Evolutionary conservation across 2,113 vertebrate species (phyloP).

Genomic region (Ursus arctos): DNA sequence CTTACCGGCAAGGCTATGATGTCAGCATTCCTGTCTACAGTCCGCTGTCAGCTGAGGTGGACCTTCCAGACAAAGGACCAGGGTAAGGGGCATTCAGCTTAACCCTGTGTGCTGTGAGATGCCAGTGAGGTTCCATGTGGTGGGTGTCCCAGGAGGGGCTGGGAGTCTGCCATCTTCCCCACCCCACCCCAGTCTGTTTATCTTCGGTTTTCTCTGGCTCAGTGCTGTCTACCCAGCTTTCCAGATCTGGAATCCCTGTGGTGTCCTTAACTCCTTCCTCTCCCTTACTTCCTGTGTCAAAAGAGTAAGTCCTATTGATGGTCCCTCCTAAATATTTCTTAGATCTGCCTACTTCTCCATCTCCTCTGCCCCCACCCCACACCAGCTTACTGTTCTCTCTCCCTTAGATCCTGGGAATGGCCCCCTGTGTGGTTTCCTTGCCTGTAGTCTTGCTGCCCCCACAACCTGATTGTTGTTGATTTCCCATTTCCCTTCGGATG

Average conservation of each 20-base stretch:
- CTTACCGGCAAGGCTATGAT: slow-evolving; percentile 98
- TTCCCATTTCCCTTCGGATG: background rate
- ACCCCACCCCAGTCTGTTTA: accelerated
- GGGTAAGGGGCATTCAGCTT: slow-evolving; percentile 89
- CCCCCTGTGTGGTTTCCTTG: background rate
- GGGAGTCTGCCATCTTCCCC: background rate
- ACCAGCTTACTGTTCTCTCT: no score
- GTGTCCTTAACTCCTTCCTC: background rate
- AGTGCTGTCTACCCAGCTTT: background rate
- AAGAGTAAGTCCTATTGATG: background rate
- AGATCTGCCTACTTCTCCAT: background rate
- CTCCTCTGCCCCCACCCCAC: background rate
- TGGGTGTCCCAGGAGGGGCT: background rate
- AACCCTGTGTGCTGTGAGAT: background rate
- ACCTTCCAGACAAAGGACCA: slow-evolving; percentile 93
- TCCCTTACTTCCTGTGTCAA: background rate
- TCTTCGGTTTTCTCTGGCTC: background rate
- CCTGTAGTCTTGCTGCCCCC: background rate
- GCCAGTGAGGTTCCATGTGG: accelerated
- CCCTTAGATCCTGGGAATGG: no score
- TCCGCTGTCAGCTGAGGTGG: slow-evolving; percentile 93
- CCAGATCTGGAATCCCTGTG: background rate
- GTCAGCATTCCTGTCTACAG: slow-evolving; percentile 99
- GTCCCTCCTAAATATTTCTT: no score
- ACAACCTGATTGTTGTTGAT: background rate